Conservation (phyloP, 2,797 vertebrate genomes). For the Erpetoichthys calabaricus region DNA sequence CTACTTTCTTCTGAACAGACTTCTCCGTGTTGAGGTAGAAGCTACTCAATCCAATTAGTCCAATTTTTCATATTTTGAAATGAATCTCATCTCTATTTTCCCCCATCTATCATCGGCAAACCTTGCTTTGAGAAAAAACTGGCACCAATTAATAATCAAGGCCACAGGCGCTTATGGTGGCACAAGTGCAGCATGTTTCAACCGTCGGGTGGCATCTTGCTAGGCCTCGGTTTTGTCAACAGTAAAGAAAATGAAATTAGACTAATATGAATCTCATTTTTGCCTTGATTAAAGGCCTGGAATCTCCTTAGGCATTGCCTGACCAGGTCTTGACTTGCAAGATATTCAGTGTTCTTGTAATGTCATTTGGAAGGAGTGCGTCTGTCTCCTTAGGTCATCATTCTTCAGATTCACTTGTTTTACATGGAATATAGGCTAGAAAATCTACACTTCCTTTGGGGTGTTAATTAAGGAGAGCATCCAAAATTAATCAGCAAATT, state of each 20-base stretch:
- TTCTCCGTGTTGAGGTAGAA: constrained; percentile 43
- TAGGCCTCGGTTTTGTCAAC: constrained; percentile 56
- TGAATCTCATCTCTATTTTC: constrained; percentile 58
- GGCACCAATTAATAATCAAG: constrained; percentile 74
- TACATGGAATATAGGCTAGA: constrained; percentile 63
- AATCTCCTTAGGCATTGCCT: constrained; percentile 80
- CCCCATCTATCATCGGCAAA: constrained; percentile 70
- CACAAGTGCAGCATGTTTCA: constrained; percentile 63
- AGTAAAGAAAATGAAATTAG: constrained; percentile 85
- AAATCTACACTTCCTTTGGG: constrained; percentile 91
- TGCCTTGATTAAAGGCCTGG: constrained; percentile 83
- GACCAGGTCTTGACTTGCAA: constrained; percentile 62
- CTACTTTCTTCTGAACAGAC: too few relatives aligned
- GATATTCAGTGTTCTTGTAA: constrained; percentile 68
- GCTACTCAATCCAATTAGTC: constrained; percentile 55
- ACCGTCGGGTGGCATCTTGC: constrained; percentile 81
- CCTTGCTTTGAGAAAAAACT: constrained; percentile 75
- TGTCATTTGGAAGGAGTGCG: constrained; percentile 73
- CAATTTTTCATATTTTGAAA: constrained; percentile 62
- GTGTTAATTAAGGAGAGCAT: constrained; percentile 96
- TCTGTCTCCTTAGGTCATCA: constrained; percentile 85
- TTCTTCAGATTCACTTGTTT: constrained; percentile 76
- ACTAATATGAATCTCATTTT: constrained; percentile 81
- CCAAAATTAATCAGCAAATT: constrained; percentile 97
- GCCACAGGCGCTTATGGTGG: constrained; percentile 58